A percentile compares a stretch with the other conserved stretches of the same genome.
Conservation (phyloP, 1,140 invertebrate genomes). For the Drosophila willistoni region DNA sequence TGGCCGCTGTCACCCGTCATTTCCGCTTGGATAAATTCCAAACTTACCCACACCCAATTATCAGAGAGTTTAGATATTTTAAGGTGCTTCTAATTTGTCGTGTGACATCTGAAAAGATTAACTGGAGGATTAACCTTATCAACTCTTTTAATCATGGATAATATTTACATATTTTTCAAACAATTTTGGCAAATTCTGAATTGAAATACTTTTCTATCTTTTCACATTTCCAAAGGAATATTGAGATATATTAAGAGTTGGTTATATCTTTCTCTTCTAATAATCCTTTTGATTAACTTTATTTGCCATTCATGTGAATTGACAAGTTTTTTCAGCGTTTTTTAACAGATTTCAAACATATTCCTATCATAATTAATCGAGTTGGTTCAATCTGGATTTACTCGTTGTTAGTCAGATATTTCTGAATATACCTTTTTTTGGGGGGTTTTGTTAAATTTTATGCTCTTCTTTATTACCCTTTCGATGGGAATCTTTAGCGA, state of each 20-base stretch:
- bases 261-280: neutral
- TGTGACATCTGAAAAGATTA: too few relatives aligned
- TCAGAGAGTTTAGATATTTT: neutral
- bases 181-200: neutral
- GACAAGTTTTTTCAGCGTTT: neutral
- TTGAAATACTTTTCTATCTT: neutral
- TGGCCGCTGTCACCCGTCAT: slow-evolving; percentile 35
- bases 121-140: too few relatives aligned
- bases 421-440: neutral
- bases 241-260: too few relatives aligned
- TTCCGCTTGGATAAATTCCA: slow-evolving; percentile 25
- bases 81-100: too few relatives aligned
- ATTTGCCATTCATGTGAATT: neutral
- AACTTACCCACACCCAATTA: slow-evolving; percentile 16
- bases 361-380: neutral
- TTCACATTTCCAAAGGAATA: too few relatives aligned
- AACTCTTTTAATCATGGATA: too few relatives aligned
- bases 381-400: neutral
- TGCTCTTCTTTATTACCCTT: neutral
- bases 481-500: neutral
- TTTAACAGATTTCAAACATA: neutral
- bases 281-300: neutral
- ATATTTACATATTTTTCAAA: too few relatives aligned
- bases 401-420: neutral
- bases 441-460: neutral